Evolutionary conservation across 2,888 invertebrate genomes (phyloP), one percentile per base, ranked within the genome.

Genomic region (Glaucopsyche alexis): DNA sequence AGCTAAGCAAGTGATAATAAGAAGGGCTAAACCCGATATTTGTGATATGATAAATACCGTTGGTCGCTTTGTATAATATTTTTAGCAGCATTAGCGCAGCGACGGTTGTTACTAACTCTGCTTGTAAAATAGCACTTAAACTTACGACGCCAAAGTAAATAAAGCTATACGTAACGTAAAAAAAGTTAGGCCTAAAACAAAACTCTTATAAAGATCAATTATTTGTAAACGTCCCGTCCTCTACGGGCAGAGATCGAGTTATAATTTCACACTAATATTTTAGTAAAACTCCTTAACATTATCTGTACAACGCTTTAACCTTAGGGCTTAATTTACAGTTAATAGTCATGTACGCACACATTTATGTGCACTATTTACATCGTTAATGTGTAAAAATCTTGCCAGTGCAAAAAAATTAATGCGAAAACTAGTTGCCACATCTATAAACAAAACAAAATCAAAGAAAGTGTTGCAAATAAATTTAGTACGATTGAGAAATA

Each of bases 401-500:
- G 69, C 14, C 47, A 2, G 69, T 69, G 47, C 69, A 47, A 49
- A 69, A 29, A 49, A 69, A 66, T 14, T 7, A 69, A 69, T 49
- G 47, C 49, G 69, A 69, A 69, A 66, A 69, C 19, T 69, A 69
- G 69, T 49, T 69, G 69, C 69, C 69, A 69, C 45, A 49, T 67
- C 13, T 38, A 29, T 38, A 65, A 65, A 65, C 29, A 65, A 65
- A 64, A 42, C n/a, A 66, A 42, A 42, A 42, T 9, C 13, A 29
- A 14, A 29, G 55, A 42, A 19, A 49, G 69, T 14, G 47, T 19
- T 47, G 47, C 19, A 69, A 19, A 47, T 29, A 7, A 19, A 14
- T 66, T 72, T 16, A 50, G 50, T 47, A 50, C 45, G 40, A 75
- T 71, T 64, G 72, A 74, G 75, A 75, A 29, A 60, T 47, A 9